Evolutionary conservation across 2,797 vertebrate genomes (phyloP).

Genomic region (Oreonectes daqikongensis): DNA sequence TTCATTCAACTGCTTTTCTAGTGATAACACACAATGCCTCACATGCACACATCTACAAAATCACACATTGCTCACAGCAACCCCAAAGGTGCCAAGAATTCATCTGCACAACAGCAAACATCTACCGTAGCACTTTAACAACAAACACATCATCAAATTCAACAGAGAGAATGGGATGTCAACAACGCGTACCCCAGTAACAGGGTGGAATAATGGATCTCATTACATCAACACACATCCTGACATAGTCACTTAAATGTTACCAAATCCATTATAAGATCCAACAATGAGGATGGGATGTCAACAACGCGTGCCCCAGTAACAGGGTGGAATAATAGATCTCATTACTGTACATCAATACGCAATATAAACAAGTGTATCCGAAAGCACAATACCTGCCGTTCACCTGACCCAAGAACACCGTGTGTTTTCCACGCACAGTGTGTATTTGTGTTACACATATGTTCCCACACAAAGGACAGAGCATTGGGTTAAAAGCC

Average conservation of each 20-base stretch:
- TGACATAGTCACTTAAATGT: background rate
- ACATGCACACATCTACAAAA: constrained; percentile 35
- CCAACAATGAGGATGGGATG: constrained; percentile 11
- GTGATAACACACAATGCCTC: background rate
- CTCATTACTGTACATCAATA: background rate
- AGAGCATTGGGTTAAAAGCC: constrained; percentile 18
- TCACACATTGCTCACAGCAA: constrained; percentile 20
- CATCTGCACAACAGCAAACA: background rate
- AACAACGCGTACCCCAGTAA: constrained; percentile 31
- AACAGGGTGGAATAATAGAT: constrained; percentile 35
- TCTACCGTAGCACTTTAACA: constrained; percentile 3
- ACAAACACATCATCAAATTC: constrained; percentile 3
- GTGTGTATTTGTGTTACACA: constrained; percentile 38
- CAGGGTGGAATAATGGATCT: constrained; percentile 29
- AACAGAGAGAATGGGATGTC: constrained; percentile 7
- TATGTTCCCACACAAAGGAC: constrained; percentile 66
- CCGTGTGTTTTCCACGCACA: background rate
- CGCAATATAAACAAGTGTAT: constrained; percentile 8
- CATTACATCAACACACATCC: background rate
- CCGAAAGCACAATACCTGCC: background rate
- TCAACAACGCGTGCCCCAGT: constrained; percentile 26
- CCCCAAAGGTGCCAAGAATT: constrained; percentile 4
- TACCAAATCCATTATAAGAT: constrained; percentile 5
- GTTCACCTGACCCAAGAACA: background rate
- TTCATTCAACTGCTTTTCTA: constrained; percentile 8